Evolutionary conservation across 2,888 invertebrate species (phyloP), one percentile per base, ranked within the genome.

Genomic region (Hypercompe scribonia): DNA sequence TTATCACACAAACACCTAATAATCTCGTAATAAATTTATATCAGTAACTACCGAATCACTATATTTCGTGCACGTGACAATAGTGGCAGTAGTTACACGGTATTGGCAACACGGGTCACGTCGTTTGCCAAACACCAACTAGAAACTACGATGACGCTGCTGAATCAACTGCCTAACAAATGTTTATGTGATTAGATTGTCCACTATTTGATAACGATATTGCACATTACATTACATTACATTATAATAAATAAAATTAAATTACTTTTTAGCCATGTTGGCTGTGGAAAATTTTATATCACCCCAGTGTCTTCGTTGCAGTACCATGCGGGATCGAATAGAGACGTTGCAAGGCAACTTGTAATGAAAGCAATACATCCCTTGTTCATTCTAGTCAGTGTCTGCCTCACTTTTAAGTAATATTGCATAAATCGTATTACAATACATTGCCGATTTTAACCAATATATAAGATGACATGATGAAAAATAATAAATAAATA

Each of bases 91-190:
- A 24, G 77, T 70, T 83, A 89, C 90, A 90, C 71, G 86, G 78
- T 81, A 83, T 88, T 90, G 90, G 90, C 90, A 90, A 83, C 75
- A 76, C 83, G 34, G 71, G 84, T 84, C 82, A 83, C 82, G 85
- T 86, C 80, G 81, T 78, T 79, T 87, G 90, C 90, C 90, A 90
- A 90, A 84, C 84, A 83, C 82, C 85, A 84, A 80, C 81, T 81
- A 81, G 81, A 79, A 80, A 79, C 73, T 70, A 54, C 65, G 77
- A 78, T 78, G 84, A 85, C 71, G 64, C 18, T 69, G 75, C 83
- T 77, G 68, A 78, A 82, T 84, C 84, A 84, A 78, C 80, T 77
- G 81, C 71, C 71, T 76, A 31, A 76, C 31, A 64, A 70, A 65
- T 71, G 67, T 74, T 73, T 70, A 76, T 73, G 34, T 76, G 64